Base-by-base conservation (phyloP, 2,888 invertebrate genomes). In the Oligia strigilis region DNA sequence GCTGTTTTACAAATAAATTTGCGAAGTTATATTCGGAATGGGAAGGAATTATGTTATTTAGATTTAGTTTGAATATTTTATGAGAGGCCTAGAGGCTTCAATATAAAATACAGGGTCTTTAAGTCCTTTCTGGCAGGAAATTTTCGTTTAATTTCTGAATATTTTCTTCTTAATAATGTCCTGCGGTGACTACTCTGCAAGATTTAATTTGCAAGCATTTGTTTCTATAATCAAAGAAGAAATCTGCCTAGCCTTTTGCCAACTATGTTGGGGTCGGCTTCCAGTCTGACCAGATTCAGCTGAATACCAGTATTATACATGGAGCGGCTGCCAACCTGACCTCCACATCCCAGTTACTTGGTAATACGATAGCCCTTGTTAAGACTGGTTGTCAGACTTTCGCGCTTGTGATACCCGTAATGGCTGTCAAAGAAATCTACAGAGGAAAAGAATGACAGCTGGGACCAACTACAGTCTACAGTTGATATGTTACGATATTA, bases 1-100 rank as follows among this genome's bases (percentile, higher is more conserved):
- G 86, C 86, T 86, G 89, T 87, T 91, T 91, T 77, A 81, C 81
- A 91, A 93, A 93, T 94, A 93, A 93, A 93, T 93, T 92, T 91
- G 90, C 88, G 89, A 87, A 90, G 90, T 88, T 83, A 62, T 77
- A 66, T 84, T 74, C 64, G 46, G 67, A 75, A 75, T 70, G 58
- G 40, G 29, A 43, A 46, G 49, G 40, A 70, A 87, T 74, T 67
- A 80, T 62, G 52, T 40, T 52, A 80, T 62, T 81, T 81, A 69
- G 67, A 55, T 78, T 83, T 83, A 69, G 62, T 82, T 80, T 69
- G 62, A 82, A 84, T 82, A 85, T 85, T 82, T 82, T 58, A 62
- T 67, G 58, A 80, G 67, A n/a, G 29, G 46, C 72, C 55, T 72
- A 65, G 19, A 58, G 29, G 70, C 80, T 84, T 81, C 49, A 58